These are phyloP conservation scores for Phyllotreta striolata DNA, from an alignment of 2,888 invertebrate species.

Conservation along the genomic window DNA sequence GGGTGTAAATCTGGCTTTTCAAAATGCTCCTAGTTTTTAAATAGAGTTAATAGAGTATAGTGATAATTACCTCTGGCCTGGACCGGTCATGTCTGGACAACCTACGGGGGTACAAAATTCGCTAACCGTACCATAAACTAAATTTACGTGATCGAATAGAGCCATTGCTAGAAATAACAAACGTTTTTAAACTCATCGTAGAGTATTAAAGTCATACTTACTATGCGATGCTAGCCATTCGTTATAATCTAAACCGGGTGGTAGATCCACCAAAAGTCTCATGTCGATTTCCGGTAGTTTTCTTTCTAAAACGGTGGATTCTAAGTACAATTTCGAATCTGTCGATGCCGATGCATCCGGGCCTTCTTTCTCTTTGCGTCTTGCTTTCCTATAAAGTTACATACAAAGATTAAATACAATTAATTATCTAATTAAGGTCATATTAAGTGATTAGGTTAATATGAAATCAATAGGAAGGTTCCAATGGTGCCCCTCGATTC, in stretches of 20 bases:
- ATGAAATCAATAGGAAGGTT: no score
- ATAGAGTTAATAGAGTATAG: no score
- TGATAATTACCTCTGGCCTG: slow-evolving; percentile 91
- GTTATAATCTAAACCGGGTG: slow-evolving; percentile 95
- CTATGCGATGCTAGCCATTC: slow-evolving; percentile 99
- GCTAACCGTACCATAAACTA: slow-evolving; percentile 97
- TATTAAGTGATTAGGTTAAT: no score
- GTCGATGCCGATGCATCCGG: slow-evolving; percentile 71
- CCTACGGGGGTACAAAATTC: slow-evolving; percentile 97
- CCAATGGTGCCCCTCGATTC: no score
- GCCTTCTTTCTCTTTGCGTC: slow-evolving; percentile 94
- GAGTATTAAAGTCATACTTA: slow-evolving; percentile 63
- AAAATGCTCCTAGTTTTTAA: no score
- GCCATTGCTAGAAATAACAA: slow-evolving; percentile 78
- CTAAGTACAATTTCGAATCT: slow-evolving; percentile 94
- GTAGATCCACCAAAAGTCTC: slow-evolving; percentile 92
- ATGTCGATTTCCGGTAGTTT: slow-evolving; percentile 95
- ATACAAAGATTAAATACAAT: not conserved
- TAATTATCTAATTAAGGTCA: not conserved
- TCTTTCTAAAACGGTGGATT: slow-evolving; percentile 92
- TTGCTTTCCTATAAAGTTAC: slow-evolving; percentile 82
- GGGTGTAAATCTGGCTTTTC: no score
- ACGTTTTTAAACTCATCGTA: not conserved
- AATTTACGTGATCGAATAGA: slow-evolving; percentile 98
- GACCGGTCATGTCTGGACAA: slow-evolving; percentile 97